Evolutionary conservation across 2,888 invertebrate genomes (phyloP).

Genomic region (Campoplex capitator): DNA sequence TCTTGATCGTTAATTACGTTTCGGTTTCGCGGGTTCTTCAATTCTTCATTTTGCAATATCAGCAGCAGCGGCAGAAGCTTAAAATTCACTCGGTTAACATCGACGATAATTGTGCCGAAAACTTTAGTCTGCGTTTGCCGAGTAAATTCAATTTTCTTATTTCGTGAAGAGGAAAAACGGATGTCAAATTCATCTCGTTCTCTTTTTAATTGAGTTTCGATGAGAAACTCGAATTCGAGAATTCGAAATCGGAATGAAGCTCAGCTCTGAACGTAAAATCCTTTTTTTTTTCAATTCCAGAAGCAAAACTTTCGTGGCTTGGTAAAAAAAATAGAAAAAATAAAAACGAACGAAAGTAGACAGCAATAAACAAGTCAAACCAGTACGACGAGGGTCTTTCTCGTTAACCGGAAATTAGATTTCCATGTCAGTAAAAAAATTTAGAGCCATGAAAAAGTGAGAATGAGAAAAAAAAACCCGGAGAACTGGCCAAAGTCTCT

Average conservation of each 20-base stretch:
- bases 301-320: not conserved
- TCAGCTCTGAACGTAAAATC: not conserved
- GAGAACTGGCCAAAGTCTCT: constrained; percentile 5
- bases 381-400: constrained; percentile 22
- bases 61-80: not conserved
- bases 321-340: not conserved
- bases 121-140: constrained; percentile 1
- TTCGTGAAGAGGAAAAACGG: not conserved
- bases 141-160: not conserved
- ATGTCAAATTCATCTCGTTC: not conserved
- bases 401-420: constrained; percentile 53
- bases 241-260: not conserved
- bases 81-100: constrained; percentile 5
- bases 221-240: not conserved
- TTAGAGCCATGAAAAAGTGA: constrained; percentile 1
- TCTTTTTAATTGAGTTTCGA: not conserved
- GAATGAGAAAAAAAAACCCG: not conserved
- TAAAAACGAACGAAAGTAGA: not conserved
- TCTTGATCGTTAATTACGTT: constrained; percentile 45
- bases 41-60: not conserved
- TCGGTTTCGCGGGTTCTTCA: constrained; percentile 17
- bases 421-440: constrained; percentile 3
- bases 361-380: constrained; percentile 27
- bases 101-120: constrained; percentile 21
- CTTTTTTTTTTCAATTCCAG: not conserved